These are phyloP conservation scores for Trogon melanurus DNA, from an alignment of 2,113 vertebrate species.

Conservation along the genomic window DNA sequence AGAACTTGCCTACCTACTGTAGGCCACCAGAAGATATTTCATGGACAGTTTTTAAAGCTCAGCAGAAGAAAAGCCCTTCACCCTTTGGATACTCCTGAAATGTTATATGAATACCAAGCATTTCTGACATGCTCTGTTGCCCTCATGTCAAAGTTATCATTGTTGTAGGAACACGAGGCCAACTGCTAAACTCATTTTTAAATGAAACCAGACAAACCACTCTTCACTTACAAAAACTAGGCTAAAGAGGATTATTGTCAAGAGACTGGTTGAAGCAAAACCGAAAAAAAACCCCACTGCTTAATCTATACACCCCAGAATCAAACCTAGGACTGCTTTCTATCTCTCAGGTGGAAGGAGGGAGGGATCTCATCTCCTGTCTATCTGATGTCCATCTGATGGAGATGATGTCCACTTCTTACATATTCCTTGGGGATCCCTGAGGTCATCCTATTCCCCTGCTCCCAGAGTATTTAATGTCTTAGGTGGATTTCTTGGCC, in stretches of 20 bases:
- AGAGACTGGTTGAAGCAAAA: not conserved
- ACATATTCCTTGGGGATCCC: not conserved
- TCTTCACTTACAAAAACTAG: not conserved
- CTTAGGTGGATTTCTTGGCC: not conserved
- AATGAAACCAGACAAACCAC: not conserved
- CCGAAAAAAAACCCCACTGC: not conserved
- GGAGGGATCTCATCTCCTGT: not conserved
- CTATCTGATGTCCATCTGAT: not conserved
- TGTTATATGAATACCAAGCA: accelerated
- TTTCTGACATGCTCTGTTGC: not conserved
- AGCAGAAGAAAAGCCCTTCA: not conserved
- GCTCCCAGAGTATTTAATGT: not conserved
- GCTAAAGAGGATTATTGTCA: not conserved
- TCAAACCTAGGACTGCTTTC: not conserved
- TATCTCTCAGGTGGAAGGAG: not conserved
- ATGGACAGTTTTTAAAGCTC: not conserved
- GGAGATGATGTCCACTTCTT: not conserved
- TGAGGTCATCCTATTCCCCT: not conserved
- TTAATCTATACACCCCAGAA: not conserved
- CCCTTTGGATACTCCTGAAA: not conserved
- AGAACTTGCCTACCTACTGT: not conserved
- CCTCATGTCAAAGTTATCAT: not conserved
- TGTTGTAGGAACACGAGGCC: not conserved
- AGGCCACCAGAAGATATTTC: not conserved
- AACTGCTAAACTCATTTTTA: not conserved